Conservation (phyloP, 2,113 vertebrate genomes). For the Epinephelus lanceolatus region DNA sequence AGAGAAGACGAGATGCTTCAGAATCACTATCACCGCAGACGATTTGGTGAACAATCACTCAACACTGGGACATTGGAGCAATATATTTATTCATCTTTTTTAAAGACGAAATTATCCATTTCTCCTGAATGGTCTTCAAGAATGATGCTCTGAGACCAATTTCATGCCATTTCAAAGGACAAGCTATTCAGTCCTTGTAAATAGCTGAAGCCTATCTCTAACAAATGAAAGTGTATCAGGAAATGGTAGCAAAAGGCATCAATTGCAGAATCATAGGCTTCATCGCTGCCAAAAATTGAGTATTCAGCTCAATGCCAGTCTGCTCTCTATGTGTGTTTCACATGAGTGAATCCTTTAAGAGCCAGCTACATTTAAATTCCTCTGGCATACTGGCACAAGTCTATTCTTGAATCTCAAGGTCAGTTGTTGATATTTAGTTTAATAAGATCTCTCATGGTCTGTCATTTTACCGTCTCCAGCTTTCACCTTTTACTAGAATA, state of each 20-base stretch:
- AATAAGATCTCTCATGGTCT: constrained; percentile 5
- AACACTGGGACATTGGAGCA: neutral
- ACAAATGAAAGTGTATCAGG: constrained; percentile 3
- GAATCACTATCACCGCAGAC: neutral
- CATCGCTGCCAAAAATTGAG: constrained; percentile 11
- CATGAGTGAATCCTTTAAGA: constrained; percentile 27
- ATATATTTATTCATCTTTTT: neutral
- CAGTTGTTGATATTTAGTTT: constrained; percentile 36
- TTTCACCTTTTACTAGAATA: neutral
- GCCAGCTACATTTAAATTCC: constrained; percentile 11
- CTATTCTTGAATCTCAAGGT: constrained; percentile 30
- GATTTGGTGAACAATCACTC: neutral
- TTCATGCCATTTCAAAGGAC: constrained; percentile 42
- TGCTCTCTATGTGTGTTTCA: constrained; percentile 15
- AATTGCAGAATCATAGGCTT: constrained; percentile 18
- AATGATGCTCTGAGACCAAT: constrained; percentile 19
- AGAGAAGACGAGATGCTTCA: constrained; percentile 12
- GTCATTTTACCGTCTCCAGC: neutral
- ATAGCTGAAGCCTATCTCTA: constrained; percentile 20
- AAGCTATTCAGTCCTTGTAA: constrained; percentile 35
- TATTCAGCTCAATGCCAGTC: constrained; percentile 42
- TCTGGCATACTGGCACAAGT: neutral
- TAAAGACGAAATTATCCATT: constrained; percentile 20
- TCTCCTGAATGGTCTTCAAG: constrained; percentile 8
- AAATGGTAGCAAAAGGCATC: constrained; percentile 11